A percentile compares a stretch with the other conserved stretches of the same genome.
Conservation (phyloP, 2,113 vertebrate species). For the Triplophysa siluroides region DNA sequence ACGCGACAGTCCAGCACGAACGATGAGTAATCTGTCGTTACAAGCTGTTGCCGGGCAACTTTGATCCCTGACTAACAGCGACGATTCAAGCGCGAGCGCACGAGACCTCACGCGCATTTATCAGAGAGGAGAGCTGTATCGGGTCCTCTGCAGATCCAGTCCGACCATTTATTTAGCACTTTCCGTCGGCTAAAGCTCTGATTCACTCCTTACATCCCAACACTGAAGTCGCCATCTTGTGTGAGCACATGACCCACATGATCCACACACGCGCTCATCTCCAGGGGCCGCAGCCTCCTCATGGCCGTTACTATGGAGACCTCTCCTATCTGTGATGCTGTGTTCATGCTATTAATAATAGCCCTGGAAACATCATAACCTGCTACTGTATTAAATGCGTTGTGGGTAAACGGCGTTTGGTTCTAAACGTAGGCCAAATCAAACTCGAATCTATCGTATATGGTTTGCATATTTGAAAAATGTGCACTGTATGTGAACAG, state of each 20-base stretch:
- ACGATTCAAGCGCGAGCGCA: not conserved
- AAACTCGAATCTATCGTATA: too few species aligned
- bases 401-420: too few species aligned
- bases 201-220: slow-evolving; percentile 69
- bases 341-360: not conserved
- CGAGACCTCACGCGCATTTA: not conserved
- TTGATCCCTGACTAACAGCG: slow-evolving; percentile 16
- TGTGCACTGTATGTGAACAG: too few species aligned
- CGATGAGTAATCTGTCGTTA: not conserved
- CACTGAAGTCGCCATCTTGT: slow-evolving; percentile 78
- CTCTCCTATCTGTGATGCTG: slow-evolving; percentile 25
- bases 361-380: too few species aligned
- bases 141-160: not conserved
- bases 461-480: too few species aligned
- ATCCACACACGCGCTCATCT: slow-evolving; percentile 51
- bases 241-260: slow-evolving; percentile 59
- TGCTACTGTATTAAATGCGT: too few species aligned
- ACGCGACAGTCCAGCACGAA: not conserved
- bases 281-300: slow-evolving; percentile 55
- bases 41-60: slow-evolving; percentile 30
- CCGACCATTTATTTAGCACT: not conserved
- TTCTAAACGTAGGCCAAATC: too few species aligned
- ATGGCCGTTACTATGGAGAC: slow-evolving; percentile 61
- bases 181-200: slow-evolving; percentile 11
- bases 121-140: not conserved